Conservation (phyloP, 2,888 invertebrate species). For the Mesoligia furuncula region DNA sequence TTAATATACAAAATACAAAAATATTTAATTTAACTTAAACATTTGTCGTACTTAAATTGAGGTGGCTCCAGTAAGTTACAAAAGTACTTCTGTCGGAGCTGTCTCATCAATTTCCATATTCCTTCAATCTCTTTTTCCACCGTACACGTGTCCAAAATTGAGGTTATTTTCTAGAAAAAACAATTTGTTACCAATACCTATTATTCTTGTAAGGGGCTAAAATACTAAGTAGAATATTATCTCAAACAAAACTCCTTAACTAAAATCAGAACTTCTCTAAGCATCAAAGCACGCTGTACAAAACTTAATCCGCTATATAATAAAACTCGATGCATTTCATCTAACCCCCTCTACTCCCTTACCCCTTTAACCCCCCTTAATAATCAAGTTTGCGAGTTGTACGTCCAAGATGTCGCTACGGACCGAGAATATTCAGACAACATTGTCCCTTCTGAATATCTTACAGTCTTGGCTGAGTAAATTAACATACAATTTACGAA, state of each 20-base stretch:
- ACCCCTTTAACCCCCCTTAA: conserved; percentile 69
- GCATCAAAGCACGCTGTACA: conserved; percentile 29
- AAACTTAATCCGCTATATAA: conserved; percentile 51
- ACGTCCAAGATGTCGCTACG: conserved; percentile 83
- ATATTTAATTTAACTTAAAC: no score
- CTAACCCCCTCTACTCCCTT: conserved; percentile 34
- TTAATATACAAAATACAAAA: no score
- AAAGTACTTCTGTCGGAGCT: no score
- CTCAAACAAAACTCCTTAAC: not conserved
- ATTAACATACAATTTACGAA: conserved; percentile 85
- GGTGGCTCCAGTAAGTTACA: no score
- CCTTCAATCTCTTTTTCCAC: not conserved
- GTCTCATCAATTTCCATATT: not conserved
- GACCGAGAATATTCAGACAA: conserved; percentile 76
- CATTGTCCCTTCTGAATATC: conserved; percentile 81
- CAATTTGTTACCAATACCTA: not conserved
- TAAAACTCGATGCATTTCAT: conserved; percentile 73
- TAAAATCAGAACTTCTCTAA: conserved; percentile 39
- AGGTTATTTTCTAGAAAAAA: not conserved
- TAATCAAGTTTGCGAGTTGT: conserved; percentile 85
- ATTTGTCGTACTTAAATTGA: no score
- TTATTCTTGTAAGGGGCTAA: not conserved
- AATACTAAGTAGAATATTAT: not conserved
- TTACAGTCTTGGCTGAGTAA: conserved; percentile 74
- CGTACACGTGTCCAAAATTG: not conserved